These are phyloP conservation scores for Apocrypta bakeri DNA, from an alignment of 1,140 invertebrate species.

Conservation along the genomic window DNA sequence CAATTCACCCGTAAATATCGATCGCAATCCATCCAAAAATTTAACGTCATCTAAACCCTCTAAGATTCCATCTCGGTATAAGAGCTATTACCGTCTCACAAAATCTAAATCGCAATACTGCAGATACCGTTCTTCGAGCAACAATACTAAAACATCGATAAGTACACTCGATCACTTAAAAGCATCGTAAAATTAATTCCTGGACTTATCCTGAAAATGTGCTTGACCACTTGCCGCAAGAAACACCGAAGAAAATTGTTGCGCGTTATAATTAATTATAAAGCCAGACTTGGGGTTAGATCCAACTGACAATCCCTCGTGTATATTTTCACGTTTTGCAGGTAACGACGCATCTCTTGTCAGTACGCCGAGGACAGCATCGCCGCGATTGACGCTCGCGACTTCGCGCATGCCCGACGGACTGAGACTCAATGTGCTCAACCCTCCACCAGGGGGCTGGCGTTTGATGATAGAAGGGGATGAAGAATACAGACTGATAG, in stretches of 20 bases:
- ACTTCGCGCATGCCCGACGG: constrained; percentile 52
- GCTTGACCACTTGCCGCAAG: neutral
- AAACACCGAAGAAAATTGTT: neutral
- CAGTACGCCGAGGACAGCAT: neutral
- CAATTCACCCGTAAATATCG: neutral
- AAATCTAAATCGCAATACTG: neutral
- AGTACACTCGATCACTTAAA: neutral
- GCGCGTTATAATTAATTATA: neutral
- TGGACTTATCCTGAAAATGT: neutral
- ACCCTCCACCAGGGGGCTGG: constrained; percentile 60
- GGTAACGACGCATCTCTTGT: neutral
- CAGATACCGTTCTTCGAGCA: neutral
- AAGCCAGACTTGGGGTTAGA: neutral
- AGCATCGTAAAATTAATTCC: too few species aligned
- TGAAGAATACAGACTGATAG: constrained; percentile 57
- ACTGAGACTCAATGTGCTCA: constrained; percentile 58
- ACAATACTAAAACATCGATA: neutral
- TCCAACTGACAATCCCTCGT: neutral
- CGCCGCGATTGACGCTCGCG: constrained; percentile 50
- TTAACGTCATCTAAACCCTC: too few species aligned
- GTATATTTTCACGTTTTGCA: neutral
- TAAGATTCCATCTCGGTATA: too few species aligned
- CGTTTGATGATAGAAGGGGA: constrained; percentile 54
- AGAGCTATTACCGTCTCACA: neutral
- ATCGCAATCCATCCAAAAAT: neutral